A percentile compares a stretch with the other conserved stretches of the same genome.
phyloP scores from a whole-genome alignment of 2,797 vertebrate species.

The Anableps anableps region DNA sequence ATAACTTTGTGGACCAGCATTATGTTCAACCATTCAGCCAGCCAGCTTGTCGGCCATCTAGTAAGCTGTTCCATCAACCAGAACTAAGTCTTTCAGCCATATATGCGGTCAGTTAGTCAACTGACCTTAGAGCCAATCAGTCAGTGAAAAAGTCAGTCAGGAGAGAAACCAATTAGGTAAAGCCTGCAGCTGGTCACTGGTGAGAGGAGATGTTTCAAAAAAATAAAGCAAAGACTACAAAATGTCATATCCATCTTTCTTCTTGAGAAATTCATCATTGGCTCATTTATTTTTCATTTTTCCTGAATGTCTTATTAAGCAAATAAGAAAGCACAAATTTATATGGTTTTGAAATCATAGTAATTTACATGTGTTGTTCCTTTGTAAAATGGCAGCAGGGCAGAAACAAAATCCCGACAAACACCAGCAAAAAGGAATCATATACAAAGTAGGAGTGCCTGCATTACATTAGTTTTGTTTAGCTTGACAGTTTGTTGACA shows the following conservation, averaged over 20 bases:
- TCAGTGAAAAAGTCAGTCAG: slow-evolving; percentile 50
- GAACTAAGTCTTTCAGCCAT: slow-evolving; percentile 68
- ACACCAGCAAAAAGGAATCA: slow-evolving; percentile 16
- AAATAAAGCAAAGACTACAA: slow-evolving; percentile 13
- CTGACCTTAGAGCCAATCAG: slow-evolving; percentile 57
- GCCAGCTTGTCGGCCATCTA: slow-evolving; percentile 53
- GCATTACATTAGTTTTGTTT: slow-evolving; percentile 67
- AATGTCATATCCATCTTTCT: not conserved
- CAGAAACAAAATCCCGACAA: slow-evolving; percentile 36
- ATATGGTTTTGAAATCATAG: no score
- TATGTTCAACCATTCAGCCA: slow-evolving; percentile 46
- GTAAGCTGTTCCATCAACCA: slow-evolving; percentile 58
- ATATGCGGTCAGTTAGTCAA: slow-evolving; percentile 74
- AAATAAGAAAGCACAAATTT: not conserved
- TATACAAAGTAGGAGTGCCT: slow-evolving; percentile 22
- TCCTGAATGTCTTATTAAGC: not conserved
- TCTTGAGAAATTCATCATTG: slow-evolving; percentile 30
- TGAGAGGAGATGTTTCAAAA: slow-evolving; percentile 7
- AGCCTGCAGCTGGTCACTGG: slow-evolving; percentile 31
- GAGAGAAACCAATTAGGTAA: slow-evolving; percentile 55
- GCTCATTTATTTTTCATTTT: not conserved
- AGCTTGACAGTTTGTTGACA: slow-evolving; percentile 72
- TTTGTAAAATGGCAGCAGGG: slow-evolving; percentile 19
- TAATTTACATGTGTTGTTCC: not conserved
- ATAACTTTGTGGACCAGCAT: slow-evolving; percentile 47